These are phyloP conservation scores for Exaiptasia diaphana DNA, from an alignment of 64 coral and sea anemone genomes.

Conservation along the genomic window DNA sequence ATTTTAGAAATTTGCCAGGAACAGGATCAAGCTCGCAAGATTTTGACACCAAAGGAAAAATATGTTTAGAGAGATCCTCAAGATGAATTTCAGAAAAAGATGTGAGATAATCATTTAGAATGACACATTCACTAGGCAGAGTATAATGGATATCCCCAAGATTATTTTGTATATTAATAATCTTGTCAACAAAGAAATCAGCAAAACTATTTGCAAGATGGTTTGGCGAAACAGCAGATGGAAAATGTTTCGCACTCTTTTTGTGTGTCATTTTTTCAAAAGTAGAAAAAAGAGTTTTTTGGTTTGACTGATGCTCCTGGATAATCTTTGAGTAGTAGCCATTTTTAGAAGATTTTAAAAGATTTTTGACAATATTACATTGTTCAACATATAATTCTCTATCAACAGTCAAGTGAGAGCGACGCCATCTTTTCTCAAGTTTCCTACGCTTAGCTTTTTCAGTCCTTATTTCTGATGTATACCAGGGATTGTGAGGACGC, in stretches of 20 bases:
- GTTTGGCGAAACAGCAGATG: neutral
- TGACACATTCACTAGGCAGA: too few relatives aligned
- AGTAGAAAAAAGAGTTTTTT: neutral
- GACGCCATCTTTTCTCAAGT: too few relatives aligned
- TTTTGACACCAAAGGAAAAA: neutral
- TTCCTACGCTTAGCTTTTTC: too few relatives aligned
- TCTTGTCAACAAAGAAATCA: neutral
- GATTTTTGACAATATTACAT: too few relatives aligned
- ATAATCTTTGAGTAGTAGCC: neutral
- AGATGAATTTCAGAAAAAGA: neutral
- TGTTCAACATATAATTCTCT: too few relatives aligned
- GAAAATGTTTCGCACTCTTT: neutral
- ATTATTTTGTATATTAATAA: neutral
- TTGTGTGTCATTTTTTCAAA: neutral
- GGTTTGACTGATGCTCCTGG: neutral
- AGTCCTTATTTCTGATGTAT: too few relatives aligned
- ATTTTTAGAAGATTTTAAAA: too few relatives aligned
- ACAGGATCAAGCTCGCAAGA: constrained; percentile 10
- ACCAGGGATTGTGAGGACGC: too few relatives aligned
- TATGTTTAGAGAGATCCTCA: neutral
- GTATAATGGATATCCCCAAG: too few relatives aligned
- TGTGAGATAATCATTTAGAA: neutral
- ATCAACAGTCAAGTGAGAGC: too few relatives aligned
- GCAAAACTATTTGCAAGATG: neutral
- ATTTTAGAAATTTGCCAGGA: neutral